Percentiles rank a stretch among this genome's conserved stretches.
phyloP scores from a whole-genome alignment of 2,888 invertebrate genomes.

The Eupithecia dodoneata region DNA sequence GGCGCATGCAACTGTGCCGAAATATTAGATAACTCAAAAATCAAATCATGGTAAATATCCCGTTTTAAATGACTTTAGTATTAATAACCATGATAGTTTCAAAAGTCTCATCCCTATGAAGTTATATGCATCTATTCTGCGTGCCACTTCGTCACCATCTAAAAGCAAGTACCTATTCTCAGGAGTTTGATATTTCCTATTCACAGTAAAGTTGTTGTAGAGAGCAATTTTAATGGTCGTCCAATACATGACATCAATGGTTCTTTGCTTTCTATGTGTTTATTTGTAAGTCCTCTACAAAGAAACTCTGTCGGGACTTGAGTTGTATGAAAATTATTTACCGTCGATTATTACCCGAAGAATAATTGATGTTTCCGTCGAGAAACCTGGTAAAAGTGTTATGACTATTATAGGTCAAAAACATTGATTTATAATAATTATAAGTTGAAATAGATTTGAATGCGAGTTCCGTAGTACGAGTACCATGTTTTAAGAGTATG shows the following conservation, averaged over 20 bases:
- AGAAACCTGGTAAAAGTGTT: background rate
- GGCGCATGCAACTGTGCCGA: too few species aligned
- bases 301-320: background rate
- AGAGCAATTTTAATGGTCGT: constrained; percentile 42
- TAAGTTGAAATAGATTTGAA: background rate
- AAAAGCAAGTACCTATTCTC: background rate
- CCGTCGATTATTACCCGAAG: background rate
- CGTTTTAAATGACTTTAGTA: too few species aligned
- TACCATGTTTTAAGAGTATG: too few species aligned
- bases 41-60: too few species aligned
- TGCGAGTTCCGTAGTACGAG: too few species aligned
- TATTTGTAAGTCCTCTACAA: constrained; percentile 6
- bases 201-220: constrained; percentile 25
- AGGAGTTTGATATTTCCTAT: background rate
- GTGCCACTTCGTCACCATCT: background rate
- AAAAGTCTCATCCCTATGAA: too few species aligned
- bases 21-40: too few species aligned
- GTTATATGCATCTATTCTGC: background rate
- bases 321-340: constrained; percentile 5
- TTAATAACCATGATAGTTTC: too few species aligned
- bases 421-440: background rate
- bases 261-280: constrained; percentile 28
- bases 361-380: constrained; percentile 10
- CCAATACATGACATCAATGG: constrained; percentile 34
- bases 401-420: background rate